Evolutionary conservation across 2,888 invertebrate genomes (phyloP).

Genomic region (Strigamia transsilvanica): DNA sequence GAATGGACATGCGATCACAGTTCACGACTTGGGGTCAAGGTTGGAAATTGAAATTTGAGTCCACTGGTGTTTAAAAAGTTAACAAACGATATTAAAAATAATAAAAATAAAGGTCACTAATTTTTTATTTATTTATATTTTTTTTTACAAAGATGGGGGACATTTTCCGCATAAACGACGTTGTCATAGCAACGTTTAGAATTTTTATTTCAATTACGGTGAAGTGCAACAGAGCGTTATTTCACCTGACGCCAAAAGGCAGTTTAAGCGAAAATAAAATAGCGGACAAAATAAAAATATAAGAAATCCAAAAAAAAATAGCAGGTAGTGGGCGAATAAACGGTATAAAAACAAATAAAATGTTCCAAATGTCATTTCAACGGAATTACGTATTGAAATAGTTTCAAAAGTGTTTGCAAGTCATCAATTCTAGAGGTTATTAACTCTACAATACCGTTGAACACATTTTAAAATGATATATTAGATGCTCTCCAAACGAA

Average conservation of each 20-base stretch:
- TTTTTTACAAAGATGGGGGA: background rate
- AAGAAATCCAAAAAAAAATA: background rate
- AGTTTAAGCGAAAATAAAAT: constrained; percentile 11
- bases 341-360: too few relatives aligned
- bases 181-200: constrained; percentile 45
- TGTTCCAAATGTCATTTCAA: background rate
- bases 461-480: too few relatives aligned
- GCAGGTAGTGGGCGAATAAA: background rate
- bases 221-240: constrained; percentile 35
- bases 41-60: constrained; percentile 14
- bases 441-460: too few relatives aligned
- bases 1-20: constrained; percentile 2
- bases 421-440: too few relatives aligned
- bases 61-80: background rate
- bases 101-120: background rate
- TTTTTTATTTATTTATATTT: background rate
- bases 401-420: too few relatives aligned
- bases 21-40: constrained; percentile 25
- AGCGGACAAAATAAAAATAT: background rate
- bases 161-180: background rate
- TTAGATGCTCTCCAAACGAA: too few relatives aligned
- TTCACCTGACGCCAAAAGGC: constrained; percentile 18
- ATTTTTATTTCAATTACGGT: constrained; percentile 29
- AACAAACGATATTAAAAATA: background rate
- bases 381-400: background rate